Conservation (phyloP, 37 sponge, comb jelly and placozoan genomes). For the Ianthella basta region DNA sequence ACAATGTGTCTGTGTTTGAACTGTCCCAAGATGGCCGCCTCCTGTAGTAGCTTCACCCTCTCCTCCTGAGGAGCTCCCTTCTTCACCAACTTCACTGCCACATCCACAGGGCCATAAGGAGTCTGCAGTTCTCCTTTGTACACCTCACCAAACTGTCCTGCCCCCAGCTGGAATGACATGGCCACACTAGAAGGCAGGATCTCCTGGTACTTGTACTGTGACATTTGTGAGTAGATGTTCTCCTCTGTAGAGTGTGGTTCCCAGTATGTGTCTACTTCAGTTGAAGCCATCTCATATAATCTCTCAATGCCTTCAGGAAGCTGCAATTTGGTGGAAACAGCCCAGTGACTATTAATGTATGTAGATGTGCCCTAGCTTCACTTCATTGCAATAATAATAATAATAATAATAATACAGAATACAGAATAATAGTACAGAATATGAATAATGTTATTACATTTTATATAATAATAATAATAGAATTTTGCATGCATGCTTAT, state of each 20-base stretch:
- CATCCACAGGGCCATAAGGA: not conserved
- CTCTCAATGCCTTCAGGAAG: too few species aligned
- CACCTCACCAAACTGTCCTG: slow-evolving; percentile 19
- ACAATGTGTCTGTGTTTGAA: not conserved
- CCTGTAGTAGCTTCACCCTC: slow-evolving; percentile 27
- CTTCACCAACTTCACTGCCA: slow-evolving; percentile 7
- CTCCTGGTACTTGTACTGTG: not conserved
- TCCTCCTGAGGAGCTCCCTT: not conserved
- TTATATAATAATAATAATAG: too few species aligned
- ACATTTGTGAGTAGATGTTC: not conserved
- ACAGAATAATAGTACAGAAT: too few species aligned
- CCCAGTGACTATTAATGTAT: too few species aligned
- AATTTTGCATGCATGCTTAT: too few species aligned
- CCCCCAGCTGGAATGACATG: not conserved
- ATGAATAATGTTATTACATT: too few species aligned
- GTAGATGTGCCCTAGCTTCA: too few species aligned
- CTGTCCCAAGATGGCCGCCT: slow-evolving; percentile 23
- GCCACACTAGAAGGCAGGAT: not conserved
- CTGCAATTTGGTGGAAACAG: too few species aligned
- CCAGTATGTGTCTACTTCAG: slow-evolving; percentile 2
- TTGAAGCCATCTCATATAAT: too few species aligned
- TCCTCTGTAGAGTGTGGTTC: not conserved
- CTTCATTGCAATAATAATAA: too few species aligned
- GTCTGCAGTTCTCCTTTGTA: not conserved
- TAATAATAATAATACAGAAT: too few species aligned